Base-by-base conservation (phyloP, 2,113 vertebrate genomes). In the Grallaria varia region DNA sequence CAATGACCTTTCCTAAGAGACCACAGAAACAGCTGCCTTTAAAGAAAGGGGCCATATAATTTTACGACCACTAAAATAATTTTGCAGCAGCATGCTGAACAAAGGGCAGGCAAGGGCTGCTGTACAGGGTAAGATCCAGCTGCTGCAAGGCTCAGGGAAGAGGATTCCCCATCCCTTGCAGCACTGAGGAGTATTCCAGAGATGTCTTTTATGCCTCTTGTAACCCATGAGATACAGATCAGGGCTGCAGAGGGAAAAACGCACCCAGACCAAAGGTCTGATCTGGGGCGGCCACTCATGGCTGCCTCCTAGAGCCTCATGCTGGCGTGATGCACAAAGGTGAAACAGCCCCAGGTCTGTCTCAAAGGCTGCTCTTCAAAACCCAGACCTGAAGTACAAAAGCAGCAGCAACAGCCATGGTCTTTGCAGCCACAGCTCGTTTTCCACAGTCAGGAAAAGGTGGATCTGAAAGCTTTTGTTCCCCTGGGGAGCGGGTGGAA, bases 401-500 rank as follows among this genome's bases (percentile, higher is more conserved):
- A 89, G 90, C 55, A 89, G 72, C 79, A 84, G 66, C 52, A 84
- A 75, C 74, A 90, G 83, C 40, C 72, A 58, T 2, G 5, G 69
- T 47, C 81, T 90, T 67, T 82, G 84, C 82, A 76, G 80, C 83
- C 93, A 95, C 15, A 17, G 76, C 73, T 94, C 3, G 4, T 95
- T 91, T 96, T 96, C 94, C 78, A 92, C 53, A 90, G 83, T 53
- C 82, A 81, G 74, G 67, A 53, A 84, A 96, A 93, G 86, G 84
- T 90, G 89, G 94, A 88, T 94, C 94, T 91, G 96, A 95, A 95
- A 96, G 95, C 93, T 93, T 97, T 94, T 97, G 87, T 87, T 92
- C 84, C 93, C 94, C 78, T 50, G 40, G 91, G 87, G 94, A 95
- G 81, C 88, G 79, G 89, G 84, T 91, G 93, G 84, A 96, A 96